These are phyloP conservation scores for Oncorhynchus nerka DNA, from an alignment of 2,113 vertebrate species.

Conservation along the genomic window DNA sequence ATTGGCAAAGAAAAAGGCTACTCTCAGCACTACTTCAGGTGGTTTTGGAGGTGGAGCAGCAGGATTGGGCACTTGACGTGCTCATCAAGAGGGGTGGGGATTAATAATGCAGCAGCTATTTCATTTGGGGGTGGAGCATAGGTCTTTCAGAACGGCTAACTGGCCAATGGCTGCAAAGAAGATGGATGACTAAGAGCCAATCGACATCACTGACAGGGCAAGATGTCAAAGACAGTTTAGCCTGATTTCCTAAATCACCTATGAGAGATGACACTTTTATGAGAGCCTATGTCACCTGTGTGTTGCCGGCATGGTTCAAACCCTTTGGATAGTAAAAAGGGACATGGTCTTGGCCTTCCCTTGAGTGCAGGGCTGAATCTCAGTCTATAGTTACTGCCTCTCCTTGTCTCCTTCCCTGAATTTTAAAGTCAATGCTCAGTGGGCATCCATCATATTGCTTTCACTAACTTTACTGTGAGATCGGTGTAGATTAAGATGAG, in stretches of 20 bases:
- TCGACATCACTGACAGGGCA: slow-evolving; percentile 35
- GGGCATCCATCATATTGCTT: too few relatives aligned
- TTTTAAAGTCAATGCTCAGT: too few relatives aligned
- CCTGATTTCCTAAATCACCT: too few relatives aligned
- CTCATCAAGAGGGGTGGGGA: slow-evolving; percentile 11
- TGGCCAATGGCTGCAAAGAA: slow-evolving; percentile 9
- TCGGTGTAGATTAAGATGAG: too few relatives aligned
- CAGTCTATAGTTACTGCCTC: too few relatives aligned
- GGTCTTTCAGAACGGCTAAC: background rate
- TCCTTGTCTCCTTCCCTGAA: background rate
- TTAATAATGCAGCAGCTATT: slow-evolving; percentile 32
- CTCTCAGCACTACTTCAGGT: slow-evolving; percentile 53
- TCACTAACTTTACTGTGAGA: too few relatives aligned
- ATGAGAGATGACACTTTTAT: too few relatives aligned
- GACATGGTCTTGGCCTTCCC: too few relatives aligned
- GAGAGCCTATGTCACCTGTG: background rate
- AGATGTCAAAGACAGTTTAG: slow-evolving; percentile 14
- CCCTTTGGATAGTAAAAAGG: too few relatives aligned
- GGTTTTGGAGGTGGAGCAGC: slow-evolving; percentile 27
- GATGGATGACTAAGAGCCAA: slow-evolving; percentile 20
- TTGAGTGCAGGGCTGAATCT: background rate
- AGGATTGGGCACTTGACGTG: slow-evolving; percentile 11
- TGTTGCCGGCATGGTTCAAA: too few relatives aligned
- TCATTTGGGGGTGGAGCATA: slow-evolving; percentile 18
- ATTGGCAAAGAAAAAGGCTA: slow-evolving; percentile 27